A percentile compares a stretch with the other conserved stretches of the same genome.
Conservation (phyloP, 2,797 vertebrate species). For the Columba guinea region DNA sequence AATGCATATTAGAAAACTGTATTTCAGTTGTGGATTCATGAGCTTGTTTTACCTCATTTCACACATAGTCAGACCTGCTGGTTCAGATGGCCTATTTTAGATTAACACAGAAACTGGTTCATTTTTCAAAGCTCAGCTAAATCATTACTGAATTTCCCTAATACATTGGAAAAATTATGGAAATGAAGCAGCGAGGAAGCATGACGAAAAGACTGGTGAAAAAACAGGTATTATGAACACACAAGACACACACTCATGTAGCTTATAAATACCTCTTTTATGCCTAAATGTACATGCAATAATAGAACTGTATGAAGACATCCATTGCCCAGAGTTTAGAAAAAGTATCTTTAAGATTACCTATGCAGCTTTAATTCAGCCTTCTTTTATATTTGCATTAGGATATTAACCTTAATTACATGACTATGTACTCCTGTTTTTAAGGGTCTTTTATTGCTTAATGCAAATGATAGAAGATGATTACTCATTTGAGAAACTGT, state of each 20-base stretch:
- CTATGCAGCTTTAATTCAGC: background rate
- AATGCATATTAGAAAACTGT: background rate
- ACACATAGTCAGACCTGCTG: background rate
- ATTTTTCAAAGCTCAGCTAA: slow-evolving; percentile 2
- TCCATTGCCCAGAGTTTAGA: background rate
- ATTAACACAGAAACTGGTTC: background rate
- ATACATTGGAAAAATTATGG: background rate
- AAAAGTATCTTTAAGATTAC: background rate
- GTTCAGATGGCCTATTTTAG: background rate
- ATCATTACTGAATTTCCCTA: background rate
- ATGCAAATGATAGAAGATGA: background rate
- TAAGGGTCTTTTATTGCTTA: background rate
- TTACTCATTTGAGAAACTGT: background rate
- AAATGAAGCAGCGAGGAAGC: background rate
- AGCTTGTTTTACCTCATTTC: slow-evolving; percentile 33
- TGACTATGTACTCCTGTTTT: background rate
- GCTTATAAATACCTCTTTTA: background rate
- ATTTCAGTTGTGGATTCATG: slow-evolving; percentile 24
- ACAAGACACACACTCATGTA: background rate
- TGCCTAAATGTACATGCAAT: background rate
- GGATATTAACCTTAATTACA: background rate
- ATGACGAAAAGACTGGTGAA: background rate
- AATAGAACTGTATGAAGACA: background rate
- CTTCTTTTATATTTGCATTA: background rate
- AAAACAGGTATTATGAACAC: background rate